A percentile compares a stretch with the other conserved stretches of the same genome.
phyloP scores from a whole-genome alignment of 1,140 invertebrate species.

The Sycobia sp. region DNA sequence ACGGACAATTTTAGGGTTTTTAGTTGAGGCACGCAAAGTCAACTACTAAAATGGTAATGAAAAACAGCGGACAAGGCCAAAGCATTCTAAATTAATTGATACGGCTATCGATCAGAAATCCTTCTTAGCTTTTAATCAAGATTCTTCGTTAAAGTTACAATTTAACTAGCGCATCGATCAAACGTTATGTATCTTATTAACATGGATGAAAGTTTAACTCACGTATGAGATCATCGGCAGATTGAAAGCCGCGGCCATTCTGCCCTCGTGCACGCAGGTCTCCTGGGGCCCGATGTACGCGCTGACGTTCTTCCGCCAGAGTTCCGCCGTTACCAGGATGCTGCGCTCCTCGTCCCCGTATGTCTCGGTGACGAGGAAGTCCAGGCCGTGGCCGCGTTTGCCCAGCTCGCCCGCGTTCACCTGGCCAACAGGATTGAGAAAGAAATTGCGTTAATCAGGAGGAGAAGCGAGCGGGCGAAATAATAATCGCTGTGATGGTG shows the following conservation, averaged over 20 bases:
- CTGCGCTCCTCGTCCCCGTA: conserved; percentile 87
- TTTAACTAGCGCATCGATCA: no score
- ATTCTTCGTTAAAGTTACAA: no score
- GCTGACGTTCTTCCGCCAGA: conserved; percentile 86
- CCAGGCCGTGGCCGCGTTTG: conserved; percentile 71
- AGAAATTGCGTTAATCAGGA: neutral
- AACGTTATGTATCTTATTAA: no score
- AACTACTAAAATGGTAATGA: no score
- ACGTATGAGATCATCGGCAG: conserved; percentile 85
- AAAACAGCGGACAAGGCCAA: no score
- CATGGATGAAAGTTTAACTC: no score
- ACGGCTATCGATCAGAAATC: no score
- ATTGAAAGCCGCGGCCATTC: conserved; percentile 94
- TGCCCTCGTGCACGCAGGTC: conserved; percentile 91
- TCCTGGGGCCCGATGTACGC: conserved; percentile 95
- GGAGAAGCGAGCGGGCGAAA: neutral
- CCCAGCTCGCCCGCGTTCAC: conserved; percentile 66
- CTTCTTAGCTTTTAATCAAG: no score
- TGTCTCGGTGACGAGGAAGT: conserved; percentile 88
- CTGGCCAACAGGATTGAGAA: conserved; percentile 19
- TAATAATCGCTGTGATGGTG: no score
- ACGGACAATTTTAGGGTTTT: no score
- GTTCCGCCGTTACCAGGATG: conserved; percentile 80
- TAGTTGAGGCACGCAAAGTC: no score
- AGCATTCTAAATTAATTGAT: no score